Base-by-base conservation (phyloP, 1,140 invertebrate genomes). In the Sycophaga agraensis region DNA sequence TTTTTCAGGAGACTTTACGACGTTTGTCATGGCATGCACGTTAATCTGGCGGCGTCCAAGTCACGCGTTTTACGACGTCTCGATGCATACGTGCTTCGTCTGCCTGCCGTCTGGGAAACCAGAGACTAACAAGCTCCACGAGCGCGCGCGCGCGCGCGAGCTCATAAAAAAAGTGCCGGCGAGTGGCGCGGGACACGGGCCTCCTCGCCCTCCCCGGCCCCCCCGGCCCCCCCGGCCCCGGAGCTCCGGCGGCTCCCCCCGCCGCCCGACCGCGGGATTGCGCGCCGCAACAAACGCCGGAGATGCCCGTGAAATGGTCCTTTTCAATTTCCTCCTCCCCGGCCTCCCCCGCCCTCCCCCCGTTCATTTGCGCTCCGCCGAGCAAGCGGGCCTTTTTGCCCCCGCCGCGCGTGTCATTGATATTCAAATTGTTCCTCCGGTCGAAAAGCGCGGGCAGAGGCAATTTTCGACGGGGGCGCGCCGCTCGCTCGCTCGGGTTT, bases 101-200 rank as follows among this genome's bases (percentile, higher is more conserved):
- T 76, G 73, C 71, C 70, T 70, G 69, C 69, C 64, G 75, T 78
- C 74, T 77, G 74, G 71, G 71, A 74, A 75, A 74, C 70, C 71
- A 71, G 70, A 68, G 64, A 64, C 67, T 67, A 59, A 64, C 64
- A 67, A 59, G 55, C 55, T 57, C 54, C 24, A 21, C 46, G 51
- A 63, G 48, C 63, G 42, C 46, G 55, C 51, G 46, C 24, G 28
- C 46, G 51, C 56, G 48, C 63, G 42, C 46, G 55, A n/a, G 57
- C 35, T 54, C 49, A 48, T 58, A 64, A 53, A 60, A 63, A 48
- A 51, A 39, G 37, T 35, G 22, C 26, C 17, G 48, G 28, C 39
- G 17, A 43, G 28, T 9, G 3, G 34, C 49, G 58, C 46, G 40
- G 42, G 61, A 65, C 37, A 42, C 40, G 57, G n/a, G n/a, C n/a